These are phyloP conservation scores for Diadegma fenestrale DNA, from an alignment of 2,888 invertebrate species.

Conservation along the genomic window DNA sequence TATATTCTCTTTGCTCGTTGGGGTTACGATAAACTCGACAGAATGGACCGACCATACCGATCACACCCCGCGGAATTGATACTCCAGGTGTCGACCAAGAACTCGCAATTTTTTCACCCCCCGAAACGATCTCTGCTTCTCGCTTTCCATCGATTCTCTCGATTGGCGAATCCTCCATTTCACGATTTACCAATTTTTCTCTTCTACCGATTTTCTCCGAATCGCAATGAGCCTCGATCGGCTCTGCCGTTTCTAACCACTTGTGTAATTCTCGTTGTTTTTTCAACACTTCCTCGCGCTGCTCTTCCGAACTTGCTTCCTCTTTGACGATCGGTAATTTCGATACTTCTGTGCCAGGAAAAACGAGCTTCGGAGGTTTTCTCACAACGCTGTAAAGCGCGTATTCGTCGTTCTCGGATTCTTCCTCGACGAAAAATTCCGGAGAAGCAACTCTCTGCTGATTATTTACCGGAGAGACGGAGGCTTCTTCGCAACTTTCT, in stretches of 20 bases:
- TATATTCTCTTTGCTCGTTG: slow-evolving; percentile 77
- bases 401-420: slow-evolving; percentile 72
- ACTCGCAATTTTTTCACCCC: slow-evolving; percentile 62
- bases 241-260: slow-evolving; percentile 76
- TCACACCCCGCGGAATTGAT: slow-evolving; percentile 77
- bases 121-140: slow-evolving; percentile 29
- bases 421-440: slow-evolving; percentile 46
- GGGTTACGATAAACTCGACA: slow-evolving; percentile 75
- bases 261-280: slow-evolving; percentile 74
- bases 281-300: slow-evolving; percentile 57
- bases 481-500: slow-evolving; percentile 20
- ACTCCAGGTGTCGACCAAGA: slow-evolving; percentile 54
- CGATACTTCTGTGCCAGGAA: slow-evolving; percentile 43
- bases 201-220: slow-evolving; percentile 15
- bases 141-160: slow-evolving; percentile 29
- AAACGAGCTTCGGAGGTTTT: slow-evolving; percentile 73
- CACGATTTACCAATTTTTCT: slow-evolving; percentile 7
- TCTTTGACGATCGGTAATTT: slow-evolving; percentile 58
- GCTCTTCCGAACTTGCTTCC: slow-evolving; percentile 34
- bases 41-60: slow-evolving; percentile 81
- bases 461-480: slow-evolving; percentile 23
- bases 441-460: slow-evolving; percentile 11
- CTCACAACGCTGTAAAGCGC: slow-evolving; percentile 78
- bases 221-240: neutral
- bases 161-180: slow-evolving; percentile 25